Conservation (phyloP, 2,888 invertebrate species). For the Heliconius sara region DNA sequence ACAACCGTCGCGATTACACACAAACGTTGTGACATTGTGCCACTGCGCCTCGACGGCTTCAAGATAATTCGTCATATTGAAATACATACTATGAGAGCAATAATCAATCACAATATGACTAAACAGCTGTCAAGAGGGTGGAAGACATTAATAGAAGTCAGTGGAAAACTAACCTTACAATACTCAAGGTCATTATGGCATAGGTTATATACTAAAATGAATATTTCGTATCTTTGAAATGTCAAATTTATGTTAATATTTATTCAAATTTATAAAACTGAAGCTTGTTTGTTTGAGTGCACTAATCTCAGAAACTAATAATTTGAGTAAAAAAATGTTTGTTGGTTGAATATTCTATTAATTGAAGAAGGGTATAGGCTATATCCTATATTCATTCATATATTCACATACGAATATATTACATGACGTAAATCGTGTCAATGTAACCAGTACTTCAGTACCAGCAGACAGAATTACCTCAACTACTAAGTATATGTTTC, state of each 20-base stretch:
- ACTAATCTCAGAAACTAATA: too few species aligned
- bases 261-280: background rate
- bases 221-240: background rate
- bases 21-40: background rate
- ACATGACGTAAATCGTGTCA: too few species aligned
- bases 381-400: too few species aligned
- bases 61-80: background rate
- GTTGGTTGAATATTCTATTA: too few species aligned
- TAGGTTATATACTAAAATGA: background rate
- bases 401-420: too few species aligned
- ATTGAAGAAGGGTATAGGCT: too few species aligned
- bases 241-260: background rate
- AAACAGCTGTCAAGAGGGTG: background rate
- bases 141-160: background rate
- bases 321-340: too few species aligned
- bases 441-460: too few species aligned
- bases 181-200: background rate
- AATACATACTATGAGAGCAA: background rate
- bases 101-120: conserved; percentile 10
- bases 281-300: too few species aligned
- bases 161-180: background rate
- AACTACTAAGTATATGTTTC: too few species aligned
- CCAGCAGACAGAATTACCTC: too few species aligned
- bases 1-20: background rate
- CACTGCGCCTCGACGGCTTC: too few species aligned